Evolutionary conservation across 2,113 vertebrate species (phyloP), one percentile per base, ranked within the genome.

Genomic region (Eretmochelys imbricata): DNA sequence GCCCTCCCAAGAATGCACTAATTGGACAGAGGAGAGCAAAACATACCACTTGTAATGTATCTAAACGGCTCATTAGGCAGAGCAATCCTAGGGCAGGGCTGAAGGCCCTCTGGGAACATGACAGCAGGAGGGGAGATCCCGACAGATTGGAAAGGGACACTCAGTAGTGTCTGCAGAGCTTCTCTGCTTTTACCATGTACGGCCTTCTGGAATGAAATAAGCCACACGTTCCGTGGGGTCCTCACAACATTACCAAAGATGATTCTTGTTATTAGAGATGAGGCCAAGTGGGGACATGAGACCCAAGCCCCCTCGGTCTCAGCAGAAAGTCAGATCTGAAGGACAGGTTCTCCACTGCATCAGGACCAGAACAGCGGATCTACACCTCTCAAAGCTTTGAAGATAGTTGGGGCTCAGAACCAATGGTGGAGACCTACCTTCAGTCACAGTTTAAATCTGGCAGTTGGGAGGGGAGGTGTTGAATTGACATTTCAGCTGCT

Each of bases 31-130:
- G 83, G 95, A 94, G 94, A 93, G 95, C 92, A 91, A 96, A 98
- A 93, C 94, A 94, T 91, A 94, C 94, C 90, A 65, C 95, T 97
- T 82, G 94, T 94, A 97, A 96, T 95, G 97, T 98, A 97, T 97
- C 97, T 95, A 96, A 97, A 95, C 87, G 92, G 93, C 96, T 98
- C 97, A 97, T 98, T 98, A 98, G 89, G 91, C 95, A 87, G 95
- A 91, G 93, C 81, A 95, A 97, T 95, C 3, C 5, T 95, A 94
- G 91, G 0, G 49, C 89, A 7, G 89, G 97, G 89, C 94, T 96
- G 94, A 97, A 95, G 94, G 91, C 96, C 95, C 75, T 78, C 95
- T 95, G 97, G 96, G 96, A 95, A 95, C 93, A 84, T 88, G 90
- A 94, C 95, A 95, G 55, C 57, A 91, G 90, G 91, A 95, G 89